phyloP scores from a whole-genome alignment of 1,140 invertebrate species.

The Drosophila fuyamai region DNA sequence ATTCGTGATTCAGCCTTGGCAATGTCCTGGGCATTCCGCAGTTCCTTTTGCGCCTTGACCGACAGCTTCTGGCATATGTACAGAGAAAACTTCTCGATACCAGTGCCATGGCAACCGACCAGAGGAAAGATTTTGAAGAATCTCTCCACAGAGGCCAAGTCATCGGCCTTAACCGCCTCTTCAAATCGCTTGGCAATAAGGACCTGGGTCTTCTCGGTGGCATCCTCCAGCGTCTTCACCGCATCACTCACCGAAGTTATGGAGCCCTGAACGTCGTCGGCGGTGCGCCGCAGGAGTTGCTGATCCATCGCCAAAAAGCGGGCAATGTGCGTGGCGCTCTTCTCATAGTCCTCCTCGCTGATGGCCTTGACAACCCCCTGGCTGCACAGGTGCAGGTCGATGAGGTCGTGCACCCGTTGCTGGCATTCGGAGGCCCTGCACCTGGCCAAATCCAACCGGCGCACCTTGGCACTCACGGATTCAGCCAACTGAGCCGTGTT shows the following conservation, averaged over 20 bases:
- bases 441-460: slow-evolving; percentile 96
- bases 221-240: slow-evolving; percentile 93
- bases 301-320: slow-evolving; percentile 98
- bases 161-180: slow-evolving; percentile 95
- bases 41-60: slow-evolving; percentile 90
- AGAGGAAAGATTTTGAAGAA: slow-evolving; percentile 99
- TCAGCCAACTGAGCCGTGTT: slow-evolving; percentile 95
- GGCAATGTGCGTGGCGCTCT: slow-evolving; percentile 97
- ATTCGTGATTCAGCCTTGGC: slow-evolving; percentile 89
- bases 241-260: slow-evolving; percentile 85
- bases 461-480: slow-evolving; percentile 98
- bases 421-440: slow-evolving; percentile 97
- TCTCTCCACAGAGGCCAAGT: slow-evolving; percentile 97
- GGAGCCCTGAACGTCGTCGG: slow-evolving; percentile 89
- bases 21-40: slow-evolving; percentile 88
- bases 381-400: slow-evolving; percentile 97
- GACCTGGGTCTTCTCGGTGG: slow-evolving; percentile 88
- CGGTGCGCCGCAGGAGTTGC: slow-evolving; percentile 91
- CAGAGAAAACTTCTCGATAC: slow-evolving; percentile 95
- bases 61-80: slow-evolving; percentile 94
- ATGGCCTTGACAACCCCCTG: slow-evolving; percentile 97
- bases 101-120: slow-evolving; percentile 95
- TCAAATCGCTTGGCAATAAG: slow-evolving; percentile 94
- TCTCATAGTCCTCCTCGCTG: slow-evolving; percentile 94
- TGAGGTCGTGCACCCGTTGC: slow-evolving; percentile 96